Evolutionary conservation across 1,140 invertebrate species (phyloP).

Genomic region (Sarcophaga bullata): DNA sequence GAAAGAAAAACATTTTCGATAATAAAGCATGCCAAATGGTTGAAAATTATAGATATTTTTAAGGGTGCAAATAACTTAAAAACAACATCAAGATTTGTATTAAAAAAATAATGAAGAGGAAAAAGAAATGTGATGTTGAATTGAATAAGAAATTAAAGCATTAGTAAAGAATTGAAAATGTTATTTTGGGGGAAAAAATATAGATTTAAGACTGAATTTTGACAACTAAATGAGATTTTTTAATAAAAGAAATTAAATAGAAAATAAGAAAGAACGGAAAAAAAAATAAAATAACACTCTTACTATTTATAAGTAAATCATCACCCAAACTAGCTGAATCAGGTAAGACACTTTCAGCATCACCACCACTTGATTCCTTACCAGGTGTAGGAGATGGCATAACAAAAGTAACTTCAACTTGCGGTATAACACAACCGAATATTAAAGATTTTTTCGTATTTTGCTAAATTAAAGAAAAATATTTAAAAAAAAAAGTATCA

Average conservation of each 20-base stretch:
- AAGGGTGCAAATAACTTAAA: conserved; percentile 15
- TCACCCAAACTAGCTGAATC: conserved; percentile 84
- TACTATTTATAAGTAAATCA: conserved; percentile 70
- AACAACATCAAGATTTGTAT: conserved; percentile 12
- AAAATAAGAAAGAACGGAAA: conserved; percentile 30
- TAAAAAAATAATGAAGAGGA: not conserved
- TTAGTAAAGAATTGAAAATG: no score
- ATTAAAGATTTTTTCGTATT: conserved; percentile 72
- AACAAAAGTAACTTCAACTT: conserved; percentile 87
- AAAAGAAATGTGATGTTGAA: not conserved
- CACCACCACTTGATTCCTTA: conserved; percentile 82
- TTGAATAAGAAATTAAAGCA: not conserved
- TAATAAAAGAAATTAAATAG: conserved; percentile 20
- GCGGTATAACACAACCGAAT: conserved; percentile 80
- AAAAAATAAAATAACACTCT: conserved; percentile 61
- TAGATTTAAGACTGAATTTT: not conserved
- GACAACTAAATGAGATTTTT: not conserved
- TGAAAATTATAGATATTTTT: not conserved
- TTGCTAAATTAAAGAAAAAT: conserved; percentile 51
- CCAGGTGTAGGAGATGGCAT: conserved; percentile 83
- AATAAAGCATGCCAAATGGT: not conserved
- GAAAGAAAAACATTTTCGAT: not conserved
- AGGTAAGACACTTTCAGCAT: conserved; percentile 82
- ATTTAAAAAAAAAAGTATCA: no score
- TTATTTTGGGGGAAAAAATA: not conserved